phyloP scores from a whole-genome alignment of 2,113 vertebrate genomes.

The Equus quagga region DNA sequence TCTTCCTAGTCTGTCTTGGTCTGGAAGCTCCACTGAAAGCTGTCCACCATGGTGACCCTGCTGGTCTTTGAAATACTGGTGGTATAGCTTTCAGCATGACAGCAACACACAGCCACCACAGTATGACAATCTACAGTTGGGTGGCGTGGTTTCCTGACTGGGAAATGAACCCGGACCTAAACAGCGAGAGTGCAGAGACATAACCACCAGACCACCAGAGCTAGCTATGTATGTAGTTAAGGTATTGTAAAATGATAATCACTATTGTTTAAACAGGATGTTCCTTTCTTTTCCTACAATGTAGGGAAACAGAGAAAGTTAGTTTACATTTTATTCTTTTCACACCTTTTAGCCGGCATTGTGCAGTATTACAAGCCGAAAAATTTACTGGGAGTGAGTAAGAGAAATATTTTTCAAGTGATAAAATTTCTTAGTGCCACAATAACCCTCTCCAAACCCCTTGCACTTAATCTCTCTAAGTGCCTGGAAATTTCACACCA shows the following conservation, averaged over 20 bases:
- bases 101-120: too few relatives aligned
- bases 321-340: not conserved
- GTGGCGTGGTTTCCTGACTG: too few relatives aligned
- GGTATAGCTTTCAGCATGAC: too few relatives aligned
- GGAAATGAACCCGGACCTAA: too few relatives aligned
- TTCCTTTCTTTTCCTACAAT: not conserved
- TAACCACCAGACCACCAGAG: too few relatives aligned
- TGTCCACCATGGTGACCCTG: too few relatives aligned
- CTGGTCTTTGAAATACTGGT: too few relatives aligned
- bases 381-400: not conserved
- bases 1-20: too few relatives aligned
- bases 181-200: too few relatives aligned
- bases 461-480: rapidly evolving
- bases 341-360: not conserved
- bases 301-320: not conserved
- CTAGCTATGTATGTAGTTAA: not conserved
- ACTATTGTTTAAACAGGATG: not conserved
- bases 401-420: not conserved
- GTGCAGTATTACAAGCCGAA: not conserved
- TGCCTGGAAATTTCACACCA: not conserved
- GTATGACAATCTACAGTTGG: too few relatives aligned
- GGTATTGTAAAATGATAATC: not conserved
- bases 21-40: too few relatives aligned
- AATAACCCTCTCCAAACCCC: not conserved
- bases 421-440: not conserved